These are phyloP conservation scores for Cecidostiba fungosa DNA, from an alignment of 2,888 invertebrate species.

Conservation along the genomic window DNA sequence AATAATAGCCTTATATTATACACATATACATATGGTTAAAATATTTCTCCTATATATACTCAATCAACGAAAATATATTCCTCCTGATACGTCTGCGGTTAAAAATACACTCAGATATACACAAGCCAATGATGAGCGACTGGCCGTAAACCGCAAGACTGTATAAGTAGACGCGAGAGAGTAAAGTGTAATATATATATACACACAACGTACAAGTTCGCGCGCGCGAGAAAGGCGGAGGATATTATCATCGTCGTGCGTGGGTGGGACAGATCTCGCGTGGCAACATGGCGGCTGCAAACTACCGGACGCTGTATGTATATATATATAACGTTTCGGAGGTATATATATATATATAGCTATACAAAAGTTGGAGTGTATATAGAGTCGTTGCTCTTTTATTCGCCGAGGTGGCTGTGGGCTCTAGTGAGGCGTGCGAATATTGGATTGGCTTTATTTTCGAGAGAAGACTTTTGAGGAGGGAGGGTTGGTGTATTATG, in stretches of 20 bases:
- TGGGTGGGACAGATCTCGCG: neutral
- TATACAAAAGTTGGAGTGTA: too few species aligned
- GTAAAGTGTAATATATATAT: neutral
- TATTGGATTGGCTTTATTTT: neutral
- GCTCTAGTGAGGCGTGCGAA: neutral
- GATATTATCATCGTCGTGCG: constrained; percentile 4
- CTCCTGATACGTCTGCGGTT: too few species aligned
- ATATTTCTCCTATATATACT: too few species aligned
- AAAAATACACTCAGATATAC: too few species aligned
- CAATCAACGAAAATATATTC: too few species aligned
- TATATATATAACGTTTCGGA: neutral
- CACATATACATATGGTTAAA: too few species aligned
- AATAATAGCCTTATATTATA: too few species aligned
- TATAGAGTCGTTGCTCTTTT: neutral
- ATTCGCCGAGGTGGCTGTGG: neutral
- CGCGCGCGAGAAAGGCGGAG: constrained; percentile 3
- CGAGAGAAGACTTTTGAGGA: neutral
- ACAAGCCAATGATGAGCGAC: too few species aligned
- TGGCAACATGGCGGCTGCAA: neutral
- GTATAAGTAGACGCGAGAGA: neutral
- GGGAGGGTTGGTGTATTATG: neutral
- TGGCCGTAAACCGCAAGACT: neutral
- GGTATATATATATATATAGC: neutral
- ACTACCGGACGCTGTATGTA: neutral
- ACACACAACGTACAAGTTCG: neutral